A percentile compares a stretch with the other conserved stretches of the same genome.
Conservation (phyloP, 2,888 invertebrate genomes). For the Dugesia japonica region DNA sequence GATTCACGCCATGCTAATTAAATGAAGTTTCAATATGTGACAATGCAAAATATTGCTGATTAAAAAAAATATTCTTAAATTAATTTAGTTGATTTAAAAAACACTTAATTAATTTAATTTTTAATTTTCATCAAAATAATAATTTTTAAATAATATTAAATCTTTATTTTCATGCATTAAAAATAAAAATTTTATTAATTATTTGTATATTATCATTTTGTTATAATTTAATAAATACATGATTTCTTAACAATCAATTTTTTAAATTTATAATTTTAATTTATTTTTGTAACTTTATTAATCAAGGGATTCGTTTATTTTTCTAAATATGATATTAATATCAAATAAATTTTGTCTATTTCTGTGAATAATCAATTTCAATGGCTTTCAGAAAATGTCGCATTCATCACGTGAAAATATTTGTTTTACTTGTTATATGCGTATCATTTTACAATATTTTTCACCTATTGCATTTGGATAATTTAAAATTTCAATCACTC, state of each 20-base stretch:
- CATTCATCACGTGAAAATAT: not conserved
- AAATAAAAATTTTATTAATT: too few relatives aligned
- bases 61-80: too few relatives aligned
- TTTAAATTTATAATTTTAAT: not conserved
- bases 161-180: too few relatives aligned
- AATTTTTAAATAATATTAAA: too few relatives aligned
- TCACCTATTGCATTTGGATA: not conserved
- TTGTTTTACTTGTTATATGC: not conserved
- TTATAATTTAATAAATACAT: slow-evolving; percentile 8
- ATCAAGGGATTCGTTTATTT: not conserved
- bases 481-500: not conserved
- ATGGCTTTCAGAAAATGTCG: not conserved
- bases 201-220: not conserved
- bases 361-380: too few relatives aligned
- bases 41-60: too few relatives aligned
- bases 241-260: not conserved
- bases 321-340: not conserved
- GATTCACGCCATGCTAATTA: too few relatives aligned
- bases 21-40: too few relatives aligned
- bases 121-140: too few relatives aligned
- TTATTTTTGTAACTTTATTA: not conserved
- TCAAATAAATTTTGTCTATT: not conserved
- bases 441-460: not conserved
- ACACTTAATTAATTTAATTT: too few relatives aligned
- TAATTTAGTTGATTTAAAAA: too few relatives aligned